Evolutionary conservation across 53 echinoderm and acorn worm species (phyloP).

Genomic region (Apostichopus leukothele): DNA sequence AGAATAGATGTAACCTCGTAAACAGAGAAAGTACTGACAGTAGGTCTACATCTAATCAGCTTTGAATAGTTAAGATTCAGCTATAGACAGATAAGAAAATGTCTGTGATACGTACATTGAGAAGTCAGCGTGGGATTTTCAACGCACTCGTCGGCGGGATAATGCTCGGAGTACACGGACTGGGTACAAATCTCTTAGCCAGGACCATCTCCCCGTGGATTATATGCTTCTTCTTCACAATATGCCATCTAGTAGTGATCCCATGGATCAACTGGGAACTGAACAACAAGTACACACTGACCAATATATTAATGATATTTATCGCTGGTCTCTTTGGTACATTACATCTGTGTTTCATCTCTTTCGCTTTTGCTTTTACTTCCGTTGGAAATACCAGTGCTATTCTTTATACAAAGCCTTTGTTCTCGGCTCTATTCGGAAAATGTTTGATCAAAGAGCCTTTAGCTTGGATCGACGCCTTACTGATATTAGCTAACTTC

Average conservation of each 20-base stretch:
- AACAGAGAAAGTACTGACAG: too few relatives aligned
- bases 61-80: too few relatives aligned
- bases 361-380: neutral
- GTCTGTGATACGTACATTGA: neutral
- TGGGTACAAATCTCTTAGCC: conserved; percentile 1
- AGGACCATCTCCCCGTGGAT: neutral
- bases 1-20: too few relatives aligned
- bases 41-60: too few relatives aligned
- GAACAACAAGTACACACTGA: neutral
- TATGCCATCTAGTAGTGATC: neutral
- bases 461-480: neutral
- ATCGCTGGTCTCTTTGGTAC: neutral
- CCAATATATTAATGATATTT: neutral
- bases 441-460: neutral
- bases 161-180: conserved; percentile 12
- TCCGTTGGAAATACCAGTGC: conserved; percentile 19
- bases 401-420: conserved; percentile 15
- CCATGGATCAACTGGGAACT: conserved; percentile 8
- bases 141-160: neutral
- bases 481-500: conserved; percentile 7
- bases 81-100: neutral
- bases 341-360: neutral
- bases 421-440: conserved; percentile 3
- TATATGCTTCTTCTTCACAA: neutral
- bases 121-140: neutral